Evolutionary conservation across 2,113 vertebrate genomes (phyloP), one percentile per base, ranked within the genome.

Genomic region (Sinosuthora webbiana): DNA sequence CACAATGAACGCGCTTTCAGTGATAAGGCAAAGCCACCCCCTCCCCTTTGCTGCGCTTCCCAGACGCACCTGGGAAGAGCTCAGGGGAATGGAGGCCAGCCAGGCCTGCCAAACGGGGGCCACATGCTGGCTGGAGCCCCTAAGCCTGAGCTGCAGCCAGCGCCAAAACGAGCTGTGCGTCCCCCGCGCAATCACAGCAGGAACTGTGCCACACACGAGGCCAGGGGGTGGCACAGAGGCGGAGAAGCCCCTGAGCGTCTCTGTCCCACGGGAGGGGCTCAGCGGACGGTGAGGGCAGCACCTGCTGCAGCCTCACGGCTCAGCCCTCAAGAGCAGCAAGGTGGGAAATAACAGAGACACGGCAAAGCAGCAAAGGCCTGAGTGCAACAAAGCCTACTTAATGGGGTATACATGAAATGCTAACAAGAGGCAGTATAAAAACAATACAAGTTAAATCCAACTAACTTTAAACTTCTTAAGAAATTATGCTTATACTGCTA

Each of bases 131-230:
- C 23, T 5, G 1, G 11, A 18, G 41, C 47, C 47, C 35, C 28
- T 8, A 4, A 2, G 49, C 27, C n/a, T 14, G 1, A 4, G 13
- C 64, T 9, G 57, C 59, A 15, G 53, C 16, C 71, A 11, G 25
- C 0, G 6, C 52, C 24, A 1, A 14, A 23, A 2, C 3, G 9
- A 53, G 49, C 2, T 0, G 59, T 0, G 15, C 2, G 12, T 6
- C 13, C 31, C 42, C 31, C 5, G 6, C 0, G 27, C 87, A 3
- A 1, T 3, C 6, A 0, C 68, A 11, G 67, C 59, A 17, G 49
- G 0, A 3, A 0, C 53, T 2, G 33, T 5, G 45, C 35, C 62
- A 14, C 25, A 9, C 53, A 3, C 49, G 9, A 22, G 37, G 52
- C 56, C 63, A 9, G 22, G 0, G 11, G 56, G 7, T 1, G 33